A percentile compares a stretch with the other conserved stretches of the same genome.
These are phyloP conservation scores for Sebastolobus alascanus DNA, from an alignment of 2,797 vertebrate species.

Conservation along the genomic window DNA sequence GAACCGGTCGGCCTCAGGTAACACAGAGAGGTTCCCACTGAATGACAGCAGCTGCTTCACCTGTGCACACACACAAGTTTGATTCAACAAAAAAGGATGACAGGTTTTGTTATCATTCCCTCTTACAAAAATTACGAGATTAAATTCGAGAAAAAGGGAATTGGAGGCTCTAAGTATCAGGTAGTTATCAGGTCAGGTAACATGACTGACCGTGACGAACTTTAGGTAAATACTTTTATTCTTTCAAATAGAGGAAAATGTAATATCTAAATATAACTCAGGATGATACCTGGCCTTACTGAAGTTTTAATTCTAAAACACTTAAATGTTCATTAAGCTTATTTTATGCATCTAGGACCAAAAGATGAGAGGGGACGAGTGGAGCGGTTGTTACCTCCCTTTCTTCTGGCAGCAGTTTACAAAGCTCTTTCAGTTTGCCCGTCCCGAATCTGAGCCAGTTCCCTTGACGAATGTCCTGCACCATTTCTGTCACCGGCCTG, in stretches of 20 bases:
- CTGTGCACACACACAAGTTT: slow-evolving; percentile 60
- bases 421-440: slow-evolving; percentile 86
- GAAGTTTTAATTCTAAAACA: neutral
- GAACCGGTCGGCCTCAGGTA: slow-evolving; percentile 87
- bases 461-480: slow-evolving; percentile 83
- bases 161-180: neutral
- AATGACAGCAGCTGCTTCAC: slow-evolving; percentile 82
- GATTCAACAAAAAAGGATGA: neutral
- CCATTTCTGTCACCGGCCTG: slow-evolving; percentile 84
- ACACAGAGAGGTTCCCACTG: slow-evolving; percentile 73
- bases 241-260: neutral
- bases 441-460: slow-evolving; percentile 80
- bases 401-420: slow-evolving; percentile 86
- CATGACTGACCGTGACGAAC: neutral
- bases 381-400: slow-evolving; percentile 79
- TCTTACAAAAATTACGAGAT: neutral
- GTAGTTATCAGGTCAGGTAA: neutral
- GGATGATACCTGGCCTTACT: neutral
- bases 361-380: neutral
- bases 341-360: neutral
- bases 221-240: neutral
- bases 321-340: neutral
- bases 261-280: neutral
- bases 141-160: neutral
- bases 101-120: neutral